Base-by-base conservation (phyloP, 2,113 vertebrate species). In the Junco hyemalis region DNA sequence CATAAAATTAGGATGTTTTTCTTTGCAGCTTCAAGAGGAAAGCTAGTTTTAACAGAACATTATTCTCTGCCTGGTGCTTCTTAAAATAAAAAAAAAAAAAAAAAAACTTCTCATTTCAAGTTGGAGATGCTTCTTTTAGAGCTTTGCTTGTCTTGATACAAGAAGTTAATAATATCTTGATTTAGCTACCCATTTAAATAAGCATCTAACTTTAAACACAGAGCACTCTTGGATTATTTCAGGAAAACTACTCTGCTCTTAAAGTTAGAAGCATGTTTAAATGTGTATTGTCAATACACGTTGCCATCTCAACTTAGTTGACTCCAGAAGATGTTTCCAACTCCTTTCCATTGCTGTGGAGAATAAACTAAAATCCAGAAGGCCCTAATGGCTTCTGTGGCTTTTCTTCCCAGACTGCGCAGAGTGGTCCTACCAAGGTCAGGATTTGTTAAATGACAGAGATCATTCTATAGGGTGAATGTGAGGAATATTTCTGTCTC, bases 1-100 rank as follows among this genome's bases (percentile, higher is more conserved):
- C 22, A 88, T 81, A 90, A 95, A 86, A 90, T 93, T 83, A 77
- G 9, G 64, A 36, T 92, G 44, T 78, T 85, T 93, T 86, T 95
- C 90, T 81, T 92, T 71, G 76, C 71, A 71, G 36, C 44, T 86
- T 66, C 51, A 90, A 78, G 18, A 48, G n/a, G 29, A 86, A 91
- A 71, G n/a, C 17, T 71, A 81, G 40, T 74, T 93, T 95, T 78
- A 93, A 65, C 35, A 91, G n/a, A 82, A 80, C 25, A 44, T 91
- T 84, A 53, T 87, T 76, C 78, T 56, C 36, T 68, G 24, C 28
- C 22, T 33, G 80, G 54, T 78, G 56, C 47, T 47, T 44, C 51
- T 47, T 83, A 83, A 90, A 85, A 74, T 65, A 38, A 61, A 56
- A 17, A n/a, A 36, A 36, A 36, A 38, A 14, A 20, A 24, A 56